These are phyloP conservation scores for Abrostola tripartita DNA, from an alignment of 2,888 invertebrate genomes.

Conservation along the genomic window DNA sequence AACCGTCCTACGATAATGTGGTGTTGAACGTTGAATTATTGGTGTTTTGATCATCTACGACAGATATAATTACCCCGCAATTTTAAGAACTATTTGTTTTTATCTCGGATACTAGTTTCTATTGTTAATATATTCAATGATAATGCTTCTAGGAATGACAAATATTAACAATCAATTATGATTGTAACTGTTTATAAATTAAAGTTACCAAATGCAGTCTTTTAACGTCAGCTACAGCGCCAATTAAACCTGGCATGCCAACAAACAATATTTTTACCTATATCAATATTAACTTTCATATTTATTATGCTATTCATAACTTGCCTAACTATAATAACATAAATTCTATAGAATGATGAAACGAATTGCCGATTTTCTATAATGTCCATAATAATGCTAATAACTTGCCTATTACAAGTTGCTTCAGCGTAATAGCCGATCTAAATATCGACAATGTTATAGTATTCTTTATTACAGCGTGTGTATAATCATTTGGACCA, in stretches of 20 bases:
- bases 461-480: conserved; percentile 75
- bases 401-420: conserved; percentile 82
- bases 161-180: not conserved
- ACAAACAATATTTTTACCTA: conserved; percentile 52
- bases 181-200: not conserved
- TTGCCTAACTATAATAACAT: conserved; percentile 53
- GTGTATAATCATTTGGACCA: conserved; percentile 82
- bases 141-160: not conserved
- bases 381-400: conserved; percentile 79
- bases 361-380: conserved; percentile 77
- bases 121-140: not conserved
- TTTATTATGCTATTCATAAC: conserved; percentile 44
- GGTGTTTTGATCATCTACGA: conserved; percentile 47
- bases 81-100: conserved; percentile 2
- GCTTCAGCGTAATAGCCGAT: conserved; percentile 82
- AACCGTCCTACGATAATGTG: conserved; percentile 55
- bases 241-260: conserved; percentile 55
- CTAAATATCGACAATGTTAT: conserved; percentile 81
- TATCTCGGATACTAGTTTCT: conserved; percentile 6
- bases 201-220: conserved; percentile 49
- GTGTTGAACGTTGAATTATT: conserved; percentile 49
- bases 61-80: conserved; percentile 36
- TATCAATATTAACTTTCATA: conserved; percentile 57
- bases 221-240: conserved; percentile 54
- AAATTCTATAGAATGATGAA: conserved; percentile 67